Evolutionary conservation across 2,797 vertebrate genomes (phyloP).

Genomic region (Onychomys leucogaster): DNA sequence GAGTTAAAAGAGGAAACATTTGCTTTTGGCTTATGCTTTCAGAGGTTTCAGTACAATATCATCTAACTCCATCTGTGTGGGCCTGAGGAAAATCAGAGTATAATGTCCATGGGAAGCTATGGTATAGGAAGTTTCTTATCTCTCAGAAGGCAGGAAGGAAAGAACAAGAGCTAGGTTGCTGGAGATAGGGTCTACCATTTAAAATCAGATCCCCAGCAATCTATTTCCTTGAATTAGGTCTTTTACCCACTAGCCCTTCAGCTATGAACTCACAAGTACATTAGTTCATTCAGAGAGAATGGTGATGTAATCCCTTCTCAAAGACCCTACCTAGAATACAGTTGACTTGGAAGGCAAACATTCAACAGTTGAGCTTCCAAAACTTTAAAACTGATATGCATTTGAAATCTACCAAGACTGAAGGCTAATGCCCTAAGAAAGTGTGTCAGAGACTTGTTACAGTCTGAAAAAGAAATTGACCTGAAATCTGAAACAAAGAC

Average conservation of each 20-base stretch:
- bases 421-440: background rate
- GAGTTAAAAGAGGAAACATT: background rate
- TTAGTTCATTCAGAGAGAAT: background rate
- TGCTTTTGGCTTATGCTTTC: background rate
- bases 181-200: accelerated
- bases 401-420: background rate
- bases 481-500: background rate
- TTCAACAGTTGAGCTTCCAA: background rate
- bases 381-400: background rate
- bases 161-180: background rate
- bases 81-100: background rate
- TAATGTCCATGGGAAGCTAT: background rate
- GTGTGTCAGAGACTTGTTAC: background rate
- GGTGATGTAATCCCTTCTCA: background rate
- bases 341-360: background rate
- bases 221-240: background rate
- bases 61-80: background rate
- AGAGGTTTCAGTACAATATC: background rate
- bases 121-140: background rate
- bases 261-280: background rate
- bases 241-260: background rate
- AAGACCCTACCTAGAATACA: background rate
- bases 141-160: background rate
- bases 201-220: too few relatives aligned
- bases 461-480: background rate